Conservation (phyloP, 2,888 invertebrate species). For the Prosopocoilus inquinatus region DNA sequence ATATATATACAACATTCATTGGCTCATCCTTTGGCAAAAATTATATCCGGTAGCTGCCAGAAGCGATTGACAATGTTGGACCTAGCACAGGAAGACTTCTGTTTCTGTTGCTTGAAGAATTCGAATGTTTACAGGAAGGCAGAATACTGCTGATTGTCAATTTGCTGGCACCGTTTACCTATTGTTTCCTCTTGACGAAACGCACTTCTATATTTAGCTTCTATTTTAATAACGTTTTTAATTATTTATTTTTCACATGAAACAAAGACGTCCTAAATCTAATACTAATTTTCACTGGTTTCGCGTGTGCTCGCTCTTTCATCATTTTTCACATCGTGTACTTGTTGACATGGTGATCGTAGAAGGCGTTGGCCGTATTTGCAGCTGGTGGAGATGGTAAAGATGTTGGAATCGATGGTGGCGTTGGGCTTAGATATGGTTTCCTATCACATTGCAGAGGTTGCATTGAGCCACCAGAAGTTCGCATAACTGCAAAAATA, state of each 20-base stretch:
- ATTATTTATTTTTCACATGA: neutral
- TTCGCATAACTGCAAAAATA: constrained; percentile 45
- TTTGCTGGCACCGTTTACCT: too few relatives aligned
- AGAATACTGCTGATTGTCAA: too few relatives aligned
- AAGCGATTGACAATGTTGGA: too few relatives aligned
- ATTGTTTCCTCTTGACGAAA: too few relatives aligned
- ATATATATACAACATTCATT: neutral
- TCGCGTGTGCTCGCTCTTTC: neutral
- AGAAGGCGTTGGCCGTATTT: constrained; percentile 45
- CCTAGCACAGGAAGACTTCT: too few relatives aligned
- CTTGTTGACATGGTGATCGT: constrained; percentile 37
- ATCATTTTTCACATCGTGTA: constrained; percentile 25
- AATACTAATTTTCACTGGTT: neutral
- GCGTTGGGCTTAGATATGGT: constrained; percentile 56
- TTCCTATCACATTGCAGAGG: constrained; percentile 59
- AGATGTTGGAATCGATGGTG: constrained; percentile 49
- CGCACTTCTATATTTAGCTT: neutral
- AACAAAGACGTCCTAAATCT: neutral
- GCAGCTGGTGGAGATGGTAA: constrained; percentile 55
- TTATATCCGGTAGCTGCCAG: too few relatives aligned
- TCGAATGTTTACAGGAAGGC: too few relatives aligned
- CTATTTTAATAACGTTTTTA: neutral
- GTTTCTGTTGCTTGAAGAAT: too few relatives aligned
- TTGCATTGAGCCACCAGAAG: constrained; percentile 40
- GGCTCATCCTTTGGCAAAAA: too few relatives aligned